A percentile compares a stretch with the other conserved stretches of the same genome.
Conservation (phyloP, 2,888 invertebrate genomes). For the Lucinisca nassula region DNA sequence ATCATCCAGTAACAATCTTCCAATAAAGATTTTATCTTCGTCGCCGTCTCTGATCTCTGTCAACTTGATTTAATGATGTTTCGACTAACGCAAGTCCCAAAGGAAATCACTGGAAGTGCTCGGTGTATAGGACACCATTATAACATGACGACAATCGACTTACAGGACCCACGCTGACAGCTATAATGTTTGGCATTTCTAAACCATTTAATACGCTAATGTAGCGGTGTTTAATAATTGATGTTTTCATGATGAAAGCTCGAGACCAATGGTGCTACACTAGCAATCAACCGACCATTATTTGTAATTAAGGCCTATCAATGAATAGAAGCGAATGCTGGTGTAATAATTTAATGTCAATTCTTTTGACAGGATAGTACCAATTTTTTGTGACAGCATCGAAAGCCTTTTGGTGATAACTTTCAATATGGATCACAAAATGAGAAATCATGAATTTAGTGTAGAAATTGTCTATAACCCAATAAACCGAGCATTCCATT, state of each 20-base stretch:
- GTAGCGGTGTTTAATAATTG: not conserved
- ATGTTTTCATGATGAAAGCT: not conserved
- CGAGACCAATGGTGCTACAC: not conserved
- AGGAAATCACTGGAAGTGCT: not conserved
- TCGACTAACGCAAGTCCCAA: not conserved
- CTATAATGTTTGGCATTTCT: constrained; percentile 5
- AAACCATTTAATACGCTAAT: not conserved
- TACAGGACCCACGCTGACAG: not conserved
- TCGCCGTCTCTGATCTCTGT: not conserved
- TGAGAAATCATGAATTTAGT: too few relatives aligned
- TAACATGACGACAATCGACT: not conserved
- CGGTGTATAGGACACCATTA: not conserved
- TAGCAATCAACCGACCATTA: not conserved
- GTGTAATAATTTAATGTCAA: too few relatives aligned
- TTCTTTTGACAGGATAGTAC: too few relatives aligned
- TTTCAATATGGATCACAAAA: too few relatives aligned
- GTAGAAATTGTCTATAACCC: too few relatives aligned
- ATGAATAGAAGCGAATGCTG: not conserved
- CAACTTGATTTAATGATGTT: constrained; percentile 3
- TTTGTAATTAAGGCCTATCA: not conserved
- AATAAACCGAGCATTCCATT: too few relatives aligned
- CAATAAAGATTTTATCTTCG: too few relatives aligned
- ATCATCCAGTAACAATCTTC: too few relatives aligned
- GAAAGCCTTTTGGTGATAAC: too few relatives aligned
- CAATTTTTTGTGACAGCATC: too few relatives aligned